Conservation (phyloP, 2,797 vertebrate species). For the Aratinga solstitialis region DNA sequence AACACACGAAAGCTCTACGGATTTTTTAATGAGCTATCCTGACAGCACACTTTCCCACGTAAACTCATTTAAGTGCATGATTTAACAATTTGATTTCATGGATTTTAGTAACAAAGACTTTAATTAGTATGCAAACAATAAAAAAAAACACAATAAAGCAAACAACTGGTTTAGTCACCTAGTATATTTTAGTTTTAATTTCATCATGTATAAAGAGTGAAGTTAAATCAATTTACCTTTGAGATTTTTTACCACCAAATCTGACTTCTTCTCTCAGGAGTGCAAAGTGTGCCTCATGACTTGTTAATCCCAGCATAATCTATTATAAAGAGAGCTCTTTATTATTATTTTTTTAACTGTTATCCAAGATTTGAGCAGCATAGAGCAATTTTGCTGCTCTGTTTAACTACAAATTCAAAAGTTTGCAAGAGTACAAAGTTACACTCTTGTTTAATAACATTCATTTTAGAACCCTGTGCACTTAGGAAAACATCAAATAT, state of each 20-base stretch:
- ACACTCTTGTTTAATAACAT: not conserved
- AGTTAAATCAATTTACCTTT: conserved; percentile 82
- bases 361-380: not conserved
- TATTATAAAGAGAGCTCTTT: conserved; percentile 68
- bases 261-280: conserved; percentile 98
- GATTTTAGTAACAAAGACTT: not conserved
- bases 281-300: conserved; percentile 96
- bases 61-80: not conserved
- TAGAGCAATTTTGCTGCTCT: not conserved
- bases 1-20: not conserved
- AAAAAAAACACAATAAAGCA: not conserved
- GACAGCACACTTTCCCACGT: not conserved
- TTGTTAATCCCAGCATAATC: conserved; percentile 99
- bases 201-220: not conserved
- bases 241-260: conserved; percentile 95
- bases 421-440: not conserved
- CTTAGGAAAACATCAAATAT: not conserved
- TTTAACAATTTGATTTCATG: not conserved
- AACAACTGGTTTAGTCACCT: not conserved
- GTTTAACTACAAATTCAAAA: not conserved
- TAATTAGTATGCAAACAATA: not conserved
- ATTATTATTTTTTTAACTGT: not conserved
- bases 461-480: not conserved
- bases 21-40: not conserved
- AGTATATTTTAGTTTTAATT: not conserved